Percentiles rank a stretch among this genome's conserved stretches.
Conservation (phyloP, 1,140 invertebrate species). For the Zelostemma sp. region DNA sequence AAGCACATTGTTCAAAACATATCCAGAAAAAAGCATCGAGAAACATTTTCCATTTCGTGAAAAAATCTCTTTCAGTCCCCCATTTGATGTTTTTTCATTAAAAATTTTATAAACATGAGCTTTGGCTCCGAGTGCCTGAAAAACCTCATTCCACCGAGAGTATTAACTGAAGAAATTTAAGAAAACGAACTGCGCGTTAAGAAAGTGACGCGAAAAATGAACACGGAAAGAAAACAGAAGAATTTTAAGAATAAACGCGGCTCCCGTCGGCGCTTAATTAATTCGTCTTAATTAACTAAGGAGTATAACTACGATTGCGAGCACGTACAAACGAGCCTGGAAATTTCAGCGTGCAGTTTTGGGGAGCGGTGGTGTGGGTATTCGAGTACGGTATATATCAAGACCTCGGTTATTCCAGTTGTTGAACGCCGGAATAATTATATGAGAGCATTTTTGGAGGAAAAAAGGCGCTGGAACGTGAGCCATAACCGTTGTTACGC, state of each 20-base stretch:
- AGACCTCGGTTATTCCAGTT: too few relatives aligned
- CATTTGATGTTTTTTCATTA: background rate
- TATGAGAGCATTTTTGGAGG: background rate
- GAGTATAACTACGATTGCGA: background rate
- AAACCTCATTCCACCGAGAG: background rate
- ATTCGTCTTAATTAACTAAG: slow-evolving; percentile 9
- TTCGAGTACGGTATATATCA: too few relatives aligned
- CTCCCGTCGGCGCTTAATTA: background rate
- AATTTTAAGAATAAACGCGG: background rate
- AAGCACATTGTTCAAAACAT: too few relatives aligned
- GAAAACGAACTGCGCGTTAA: background rate
- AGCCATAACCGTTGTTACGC: background rate
- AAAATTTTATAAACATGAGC: background rate
- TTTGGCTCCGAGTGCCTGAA: background rate
- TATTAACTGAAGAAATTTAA: background rate
- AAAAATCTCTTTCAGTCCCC: too few relatives aligned
- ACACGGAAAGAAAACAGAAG: slow-evolving; percentile 1
- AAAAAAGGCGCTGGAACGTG: background rate
- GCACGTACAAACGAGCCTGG: background rate
- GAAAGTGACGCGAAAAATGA: background rate
- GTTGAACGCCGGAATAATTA: background rate
- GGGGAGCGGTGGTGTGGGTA: background rate
- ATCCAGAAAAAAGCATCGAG: too few relatives aligned
- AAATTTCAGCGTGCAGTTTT: background rate
- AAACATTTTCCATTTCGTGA: too few relatives aligned